Evolutionary conservation across 2,113 vertebrate genomes (phyloP), one percentile per base, ranked within the genome.

Genomic region (Gobiocypris rarus): DNA sequence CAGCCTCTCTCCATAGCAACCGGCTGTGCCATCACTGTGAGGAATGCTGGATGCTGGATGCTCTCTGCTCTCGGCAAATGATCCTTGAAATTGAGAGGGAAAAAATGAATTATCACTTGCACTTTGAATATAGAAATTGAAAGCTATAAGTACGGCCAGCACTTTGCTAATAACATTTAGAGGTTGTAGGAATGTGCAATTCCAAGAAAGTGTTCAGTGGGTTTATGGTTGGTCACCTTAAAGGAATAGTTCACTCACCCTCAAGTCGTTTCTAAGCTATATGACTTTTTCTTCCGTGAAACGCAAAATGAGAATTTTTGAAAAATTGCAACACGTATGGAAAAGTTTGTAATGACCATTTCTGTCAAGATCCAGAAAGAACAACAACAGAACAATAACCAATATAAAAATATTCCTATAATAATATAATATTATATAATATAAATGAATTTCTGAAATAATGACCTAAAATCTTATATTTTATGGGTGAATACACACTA

Each of bases 1-100:
- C 71, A 69, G 75, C 56, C 24, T 50, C 63, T 78, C 83, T 83
- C 81, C 83, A 75, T 87, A 85, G 83, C 78, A 89, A 89, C 84
- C 45, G 38, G 56, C 85, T 15, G 54, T 86, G 48, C 73, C 84
- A 73, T 54, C 82, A 56, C 65, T 13, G 24, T n/a, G 79, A 56
- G 87, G 76, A 84, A 84, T 76, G 34, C 75, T 74, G 74, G 43
- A 84, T 76, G 34, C 75, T 74, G 74, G 43, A 83, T 61, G 71
- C 82, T 84, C 48, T 56, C 31, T 69, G 75, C 81, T 73, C 84
- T 78, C 84, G 78, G 88, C 92, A 94, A 94, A 95, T 91, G 92
- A 93, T 91, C 91, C 93, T 93, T 95, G 94, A 94, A 95, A 95
- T 94, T 93, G 89, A 91, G 84, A 92, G 83, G 90, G 74, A 87